Conservation (phyloP, 2,113 vertebrate species). For the Okapia johnstoni region DNA sequence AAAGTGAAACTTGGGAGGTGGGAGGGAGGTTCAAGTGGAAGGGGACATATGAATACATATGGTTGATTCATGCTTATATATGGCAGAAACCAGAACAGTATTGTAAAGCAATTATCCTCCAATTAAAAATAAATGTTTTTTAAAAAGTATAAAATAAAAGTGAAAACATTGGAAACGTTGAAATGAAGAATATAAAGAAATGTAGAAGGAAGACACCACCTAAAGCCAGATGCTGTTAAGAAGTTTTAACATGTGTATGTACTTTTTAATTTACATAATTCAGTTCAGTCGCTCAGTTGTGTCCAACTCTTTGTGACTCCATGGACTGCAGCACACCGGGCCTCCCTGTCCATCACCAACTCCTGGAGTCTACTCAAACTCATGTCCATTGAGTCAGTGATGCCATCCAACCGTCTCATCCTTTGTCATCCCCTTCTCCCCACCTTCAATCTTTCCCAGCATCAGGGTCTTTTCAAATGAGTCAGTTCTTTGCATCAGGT, state of each 20-base stretch:
- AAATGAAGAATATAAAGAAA: background rate
- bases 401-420: background rate
- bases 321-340: background rate
- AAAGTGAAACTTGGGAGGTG: background rate
- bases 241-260: background rate
- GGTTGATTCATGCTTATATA: background rate
- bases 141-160: background rate
- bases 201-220: background rate
- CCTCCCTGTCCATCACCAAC: background rate
- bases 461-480: background rate
- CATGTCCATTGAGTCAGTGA: background rate
- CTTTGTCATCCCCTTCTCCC: background rate
- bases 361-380: background rate
- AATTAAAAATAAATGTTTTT: background rate
- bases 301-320: fast-evolving
- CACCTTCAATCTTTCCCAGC: background rate
- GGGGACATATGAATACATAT: background rate
- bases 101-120: background rate
- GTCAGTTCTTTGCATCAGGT: background rate
- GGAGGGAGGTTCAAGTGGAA: background rate
- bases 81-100: background rate
- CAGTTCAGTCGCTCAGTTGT: background rate
- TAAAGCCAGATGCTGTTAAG: background rate
- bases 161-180: background rate
- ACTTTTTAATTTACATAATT: background rate